Conservation (phyloP, 2,797 vertebrate genomes). For the Apodemus agrarius region DNA sequence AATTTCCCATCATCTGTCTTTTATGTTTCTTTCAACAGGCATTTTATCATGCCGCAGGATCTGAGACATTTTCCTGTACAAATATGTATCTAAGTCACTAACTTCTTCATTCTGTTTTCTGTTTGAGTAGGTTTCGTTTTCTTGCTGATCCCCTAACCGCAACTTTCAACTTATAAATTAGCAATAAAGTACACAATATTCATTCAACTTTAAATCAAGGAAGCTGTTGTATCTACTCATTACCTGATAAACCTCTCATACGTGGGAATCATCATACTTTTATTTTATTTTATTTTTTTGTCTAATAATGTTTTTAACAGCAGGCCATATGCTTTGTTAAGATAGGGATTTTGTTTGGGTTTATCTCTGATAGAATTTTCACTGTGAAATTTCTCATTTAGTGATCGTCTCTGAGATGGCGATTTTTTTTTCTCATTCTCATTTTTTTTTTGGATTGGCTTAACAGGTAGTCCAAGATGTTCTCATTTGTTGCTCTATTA, state of each 20-base stretch:
- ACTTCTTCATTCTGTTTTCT: conserved; percentile 69
- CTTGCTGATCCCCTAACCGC: conserved; percentile 66
- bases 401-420: conserved; percentile 69
- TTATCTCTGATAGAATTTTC: conserved; percentile 78
- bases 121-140: conserved; percentile 34
- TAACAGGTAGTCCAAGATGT: conserved; percentile 79
- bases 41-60: conserved; percentile 76
- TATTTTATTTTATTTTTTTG: conserved; percentile 53
- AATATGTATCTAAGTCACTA: conserved; percentile 61
- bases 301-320: conserved; percentile 78
- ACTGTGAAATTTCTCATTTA: conserved; percentile 77
- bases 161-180: conserved; percentile 78
- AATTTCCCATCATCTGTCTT: conserved; percentile 74
- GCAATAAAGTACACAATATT: conserved; percentile 77
- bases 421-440: conserved; percentile 65
- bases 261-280: conserved; percentile 69
- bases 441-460: conserved; percentile 67
- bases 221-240: conserved; percentile 64
- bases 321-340: conserved; percentile 62
- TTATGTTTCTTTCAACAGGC: conserved; percentile 72
- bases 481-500: conserved; percentile 77
- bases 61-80: conserved; percentile 65
- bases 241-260: conserved; percentile 69
- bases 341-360: conserved; percentile 59
- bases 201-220: conserved; percentile 80